Percentiles rank a stretch among this genome's conserved stretches.
Conservation (phyloP, 2,797 vertebrate genomes). For the Alfaro cultratus region DNA sequence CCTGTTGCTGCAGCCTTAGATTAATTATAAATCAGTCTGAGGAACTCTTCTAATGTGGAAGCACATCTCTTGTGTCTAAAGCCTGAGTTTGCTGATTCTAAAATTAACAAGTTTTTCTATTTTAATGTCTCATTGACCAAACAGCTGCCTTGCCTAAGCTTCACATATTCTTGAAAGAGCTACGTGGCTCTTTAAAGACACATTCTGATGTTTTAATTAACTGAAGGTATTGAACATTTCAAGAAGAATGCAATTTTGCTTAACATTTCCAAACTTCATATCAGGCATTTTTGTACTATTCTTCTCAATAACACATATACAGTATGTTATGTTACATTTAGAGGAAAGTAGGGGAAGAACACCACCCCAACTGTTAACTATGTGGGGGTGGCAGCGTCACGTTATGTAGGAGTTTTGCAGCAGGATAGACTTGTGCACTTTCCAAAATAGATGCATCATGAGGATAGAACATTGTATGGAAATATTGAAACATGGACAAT, state of each 20-base stretch:
- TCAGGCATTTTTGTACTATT: background rate
- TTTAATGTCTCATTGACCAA: slow-evolving; percentile 35
- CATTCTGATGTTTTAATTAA: background rate
- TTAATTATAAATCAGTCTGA: slow-evolving; percentile 7
- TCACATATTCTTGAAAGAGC: background rate
- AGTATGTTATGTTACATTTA: background rate
- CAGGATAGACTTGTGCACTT: background rate
- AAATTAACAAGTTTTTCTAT: slow-evolving; percentile 44
- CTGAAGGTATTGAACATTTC: background rate
- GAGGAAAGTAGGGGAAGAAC: background rate
- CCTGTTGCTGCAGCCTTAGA: background rate
- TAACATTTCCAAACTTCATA: background rate
- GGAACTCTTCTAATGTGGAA: slow-evolving; percentile 33
- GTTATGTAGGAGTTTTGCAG: background rate
- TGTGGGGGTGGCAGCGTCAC: background rate
- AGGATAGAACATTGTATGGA: background rate
- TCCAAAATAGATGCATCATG: background rate
- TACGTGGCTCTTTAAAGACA: background rate
- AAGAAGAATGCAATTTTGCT: background rate
- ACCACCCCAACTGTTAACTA: background rate
- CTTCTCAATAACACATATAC: background rate
- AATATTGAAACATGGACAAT: background rate
- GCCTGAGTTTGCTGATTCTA: slow-evolving; percentile 55
- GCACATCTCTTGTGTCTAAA: slow-evolving; percentile 27
- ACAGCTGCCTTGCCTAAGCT: slow-evolving; percentile 11